Base-by-base conservation (phyloP, 92 coral and sea anemone species). In the Palythoa caribaeorum region DNA sequence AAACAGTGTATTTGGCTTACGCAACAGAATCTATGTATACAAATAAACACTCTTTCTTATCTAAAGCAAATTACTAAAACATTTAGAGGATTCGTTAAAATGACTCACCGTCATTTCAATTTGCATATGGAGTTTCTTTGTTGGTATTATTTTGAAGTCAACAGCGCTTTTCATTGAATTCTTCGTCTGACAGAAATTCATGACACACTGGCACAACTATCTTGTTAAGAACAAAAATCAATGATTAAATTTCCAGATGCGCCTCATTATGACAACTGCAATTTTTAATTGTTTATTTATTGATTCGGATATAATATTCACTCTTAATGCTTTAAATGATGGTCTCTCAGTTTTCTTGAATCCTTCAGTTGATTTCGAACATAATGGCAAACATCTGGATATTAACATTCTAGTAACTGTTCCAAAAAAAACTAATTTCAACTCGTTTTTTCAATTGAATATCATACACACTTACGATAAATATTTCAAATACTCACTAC, bases 401-500 rank as follows among this genome's bases (percentile, higher is more conserved):
- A 12, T 90, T 0, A 83, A 77, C 16, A 69, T 92, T 52, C 73
- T 89, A 0, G 73, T 87, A 1, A 73, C 87, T 1, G 59, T 83
- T 6, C 94, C 92, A 47, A 83, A 89, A 48, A 73, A 89, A 2
- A 1, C 83, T 21, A 20, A 47, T 13, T 68, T n/a, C 0, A 9
- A 54, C 16, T 88, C 78, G 35, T 88, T 91, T 84, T 87, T 80
- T 73, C 87, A 2, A 44, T 89, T 35, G 93, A 92, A 78, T 87
- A 87, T 38, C 38, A 90, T 20, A 20, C 81, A 8, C 94, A 8
- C 3, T 90, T 0, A 92, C 87, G 37, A 89, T 88, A 47, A 90
- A 92, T 21, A 68, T 92, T 21, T 92, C 94, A 0, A 90, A 90
- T 15, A 44, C 44, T 8, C 90, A 93, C 35, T 89, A 81, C 35